Evolutionary conservation across 2,113 vertebrate genomes (phyloP), one percentile per base, ranked within the genome.

Genomic region (Natator depressus): DNA sequence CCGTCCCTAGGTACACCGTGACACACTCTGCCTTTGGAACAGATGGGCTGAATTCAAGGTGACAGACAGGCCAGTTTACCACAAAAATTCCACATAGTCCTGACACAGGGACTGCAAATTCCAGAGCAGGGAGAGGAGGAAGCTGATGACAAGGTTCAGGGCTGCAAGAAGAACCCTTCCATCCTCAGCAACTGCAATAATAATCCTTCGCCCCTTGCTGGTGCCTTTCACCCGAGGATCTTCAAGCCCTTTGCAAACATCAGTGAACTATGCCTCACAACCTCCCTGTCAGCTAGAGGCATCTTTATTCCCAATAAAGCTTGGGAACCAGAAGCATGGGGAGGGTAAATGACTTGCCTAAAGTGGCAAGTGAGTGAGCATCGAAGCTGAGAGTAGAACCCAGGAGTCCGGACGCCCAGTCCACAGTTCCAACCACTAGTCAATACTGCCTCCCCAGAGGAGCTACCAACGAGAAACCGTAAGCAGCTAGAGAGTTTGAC

Each of bases 91-190:
- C 17, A 80, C 42, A 2, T 1, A 0, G 55, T 51, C 93, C 87
- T 5, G 57, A 16, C 51, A 20, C 51, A 19, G 0, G 19, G 29
- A 10, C 13, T 2, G 81, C 1, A 5, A 49, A 53, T 3, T n/a
- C 81, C 8, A 62, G 38, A 75, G 55, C 89, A 46, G 75, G 20
- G 42, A 78, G 42, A 24, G 42, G 65, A 38, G 42, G 72, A 6
- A 14, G 75, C 42, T 7, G 24, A 9, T 19, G 35, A 22, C 24
- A 16, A 13, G 25, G 13, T 46, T 78, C 42, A 78, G 75, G 42
- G 42, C 11, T 27, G 19, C 65, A 69, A 27, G 2, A 3, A 46
- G 75, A 42, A 76, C 24, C 75, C 24, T 46, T 46, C 24, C 27
- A 10, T 13, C 5, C 6, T 76, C 42, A 13, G 75, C 75, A 38